A percentile compares a stretch with the other conserved stretches of the same genome.
These are phyloP conservation scores for Drosophila persimilis DNA, from an alignment of 1,140 invertebrate genomes.

Conservation along the genomic window DNA sequence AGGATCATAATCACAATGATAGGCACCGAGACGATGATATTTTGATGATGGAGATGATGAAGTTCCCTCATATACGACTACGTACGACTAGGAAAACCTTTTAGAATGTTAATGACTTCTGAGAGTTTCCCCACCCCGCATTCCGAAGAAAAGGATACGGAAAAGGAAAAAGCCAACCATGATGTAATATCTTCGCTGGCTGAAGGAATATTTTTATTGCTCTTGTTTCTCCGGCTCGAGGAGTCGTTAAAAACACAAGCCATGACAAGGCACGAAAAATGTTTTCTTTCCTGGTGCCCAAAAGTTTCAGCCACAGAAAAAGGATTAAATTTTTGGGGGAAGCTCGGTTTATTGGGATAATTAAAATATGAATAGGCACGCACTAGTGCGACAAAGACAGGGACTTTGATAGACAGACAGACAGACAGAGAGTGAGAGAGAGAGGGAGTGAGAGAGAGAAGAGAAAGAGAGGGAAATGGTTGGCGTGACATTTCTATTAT, in stretches of 20 bases:
- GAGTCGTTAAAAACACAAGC: slow-evolving; percentile 65
- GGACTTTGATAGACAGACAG: not conserved
- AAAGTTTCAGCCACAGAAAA: slow-evolving; percentile 5
- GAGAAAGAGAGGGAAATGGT: not conserved
- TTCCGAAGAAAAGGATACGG: not conserved
- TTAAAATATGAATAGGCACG: slow-evolving; percentile 49
- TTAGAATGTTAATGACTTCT: slow-evolving; percentile 79
- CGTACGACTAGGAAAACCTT: slow-evolving; percentile 71
- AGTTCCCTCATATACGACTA: slow-evolving; percentile 16
- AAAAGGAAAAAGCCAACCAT: slow-evolving; percentile 7
- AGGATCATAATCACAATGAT: slow-evolving; percentile 20
- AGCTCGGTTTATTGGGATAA: slow-evolving; percentile 45
- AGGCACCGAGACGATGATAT: slow-evolving; percentile 26
- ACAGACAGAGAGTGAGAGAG: too few relatives aligned
- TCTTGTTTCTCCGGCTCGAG: slow-evolving; percentile 46
- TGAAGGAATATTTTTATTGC: slow-evolving; percentile 64
- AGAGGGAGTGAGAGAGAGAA: not conserved
- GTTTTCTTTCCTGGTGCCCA: slow-evolving; percentile 4
- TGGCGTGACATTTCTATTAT: slow-evolving; percentile 44
- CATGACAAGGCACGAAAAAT: slow-evolving; percentile 62
- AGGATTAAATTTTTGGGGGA: slow-evolving; percentile 24
- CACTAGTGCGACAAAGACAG: not conserved
- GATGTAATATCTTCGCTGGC: slow-evolving; percentile 42
- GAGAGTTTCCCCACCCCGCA: slow-evolving; percentile 27
- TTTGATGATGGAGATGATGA: slow-evolving; percentile 28